These are phyloP conservation scores for Smittia aterrima DNA, from an alignment of 2,888 invertebrate species.

Conservation along the genomic window DNA sequence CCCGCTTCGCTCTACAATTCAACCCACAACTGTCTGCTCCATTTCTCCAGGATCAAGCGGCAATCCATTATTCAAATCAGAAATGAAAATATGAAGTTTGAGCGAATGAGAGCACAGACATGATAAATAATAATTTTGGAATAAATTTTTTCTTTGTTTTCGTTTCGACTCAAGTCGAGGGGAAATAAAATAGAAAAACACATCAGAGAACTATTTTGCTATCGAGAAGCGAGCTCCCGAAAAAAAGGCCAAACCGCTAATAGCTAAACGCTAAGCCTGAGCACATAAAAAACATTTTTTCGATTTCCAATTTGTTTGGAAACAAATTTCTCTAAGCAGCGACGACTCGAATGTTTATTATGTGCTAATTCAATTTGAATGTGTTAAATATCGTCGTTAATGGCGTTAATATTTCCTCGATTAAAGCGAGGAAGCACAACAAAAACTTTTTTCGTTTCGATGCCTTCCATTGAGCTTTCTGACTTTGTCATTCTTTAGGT, in stretches of 20 bases:
- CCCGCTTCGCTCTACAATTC: background rate
- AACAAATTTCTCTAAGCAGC: background rate
- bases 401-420: conserved; percentile 36
- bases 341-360: conserved; percentile 27
- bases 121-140: background rate
- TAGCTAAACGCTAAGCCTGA: background rate
- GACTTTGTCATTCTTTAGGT: background rate
- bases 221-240: background rate
- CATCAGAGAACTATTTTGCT: background rate
- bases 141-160: too few species aligned
- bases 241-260: conserved; percentile 24
- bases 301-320: background rate
- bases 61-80: conserved; percentile 35
- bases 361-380: conserved; percentile 29
- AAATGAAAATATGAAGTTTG: conserved; percentile 5
- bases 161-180: background rate
- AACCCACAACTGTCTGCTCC: conserved; percentile 24
- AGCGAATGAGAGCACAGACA: conserved; percentile 1
- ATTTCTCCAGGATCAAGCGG: conserved; percentile 25
- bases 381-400: conserved; percentile 31
- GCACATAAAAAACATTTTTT: background rate
- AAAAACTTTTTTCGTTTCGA: background rate
- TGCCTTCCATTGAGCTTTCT: background rate
- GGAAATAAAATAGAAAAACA: background rate
- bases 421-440: background rate